These are phyloP conservation scores for Lepidocolaptes lacrymiger DNA, from an alignment of 2,797 vertebrate species.

Conservation along the genomic window DNA sequence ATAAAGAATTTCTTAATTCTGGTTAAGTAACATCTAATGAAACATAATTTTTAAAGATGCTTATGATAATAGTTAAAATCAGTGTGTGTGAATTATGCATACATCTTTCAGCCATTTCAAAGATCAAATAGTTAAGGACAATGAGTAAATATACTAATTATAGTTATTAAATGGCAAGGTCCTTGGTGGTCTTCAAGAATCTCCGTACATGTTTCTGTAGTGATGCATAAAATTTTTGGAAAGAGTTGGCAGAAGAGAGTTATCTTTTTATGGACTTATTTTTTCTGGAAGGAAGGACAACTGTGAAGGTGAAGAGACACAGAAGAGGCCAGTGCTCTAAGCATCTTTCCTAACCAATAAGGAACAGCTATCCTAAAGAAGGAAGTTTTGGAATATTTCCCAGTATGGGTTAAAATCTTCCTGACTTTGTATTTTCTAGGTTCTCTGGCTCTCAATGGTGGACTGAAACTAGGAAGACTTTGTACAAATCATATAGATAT, in stretches of 20 bases:
- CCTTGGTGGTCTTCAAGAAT: background rate
- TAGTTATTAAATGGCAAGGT: background rate
- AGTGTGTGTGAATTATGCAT: background rate
- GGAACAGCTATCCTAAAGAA: background rate
- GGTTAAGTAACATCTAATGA: conserved; percentile 35
- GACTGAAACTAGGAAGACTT: background rate
- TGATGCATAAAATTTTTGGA: background rate
- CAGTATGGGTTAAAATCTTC: background rate
- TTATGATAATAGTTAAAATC: background rate
- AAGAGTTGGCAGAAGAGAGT: background rate
- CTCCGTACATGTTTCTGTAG: background rate
- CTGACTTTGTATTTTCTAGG: background rate
- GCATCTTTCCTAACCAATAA: background rate
- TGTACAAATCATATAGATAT: background rate
- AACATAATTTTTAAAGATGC: background rate
- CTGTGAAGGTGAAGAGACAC: background rate
- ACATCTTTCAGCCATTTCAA: background rate
- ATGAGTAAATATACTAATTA: background rate
- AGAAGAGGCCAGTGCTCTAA: background rate
- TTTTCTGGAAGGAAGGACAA: background rate
- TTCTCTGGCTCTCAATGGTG: background rate
- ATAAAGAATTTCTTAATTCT: conserved; percentile 9
- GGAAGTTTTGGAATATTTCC: background rate
- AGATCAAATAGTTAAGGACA: background rate
- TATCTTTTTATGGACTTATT: background rate